Conservation (phyloP, 2,888 invertebrate species). For the Mamestra brassicae region DNA sequence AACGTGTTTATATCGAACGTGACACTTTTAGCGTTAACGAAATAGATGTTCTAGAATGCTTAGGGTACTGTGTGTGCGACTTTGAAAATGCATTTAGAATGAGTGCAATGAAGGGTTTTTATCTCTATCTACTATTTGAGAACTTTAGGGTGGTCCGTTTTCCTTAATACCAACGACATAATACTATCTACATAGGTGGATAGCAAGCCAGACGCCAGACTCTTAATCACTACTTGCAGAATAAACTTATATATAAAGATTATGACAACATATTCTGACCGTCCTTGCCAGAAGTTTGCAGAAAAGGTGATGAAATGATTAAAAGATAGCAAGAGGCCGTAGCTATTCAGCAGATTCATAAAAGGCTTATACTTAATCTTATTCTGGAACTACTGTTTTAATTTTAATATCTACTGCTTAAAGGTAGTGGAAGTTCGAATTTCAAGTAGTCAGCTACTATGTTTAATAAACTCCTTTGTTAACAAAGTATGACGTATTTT, state of each 20-base stretch:
- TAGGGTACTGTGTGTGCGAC: conserved; percentile 13
- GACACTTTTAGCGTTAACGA: conserved; percentile 62
- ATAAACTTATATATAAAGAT: background rate
- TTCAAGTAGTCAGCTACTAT: background rate
- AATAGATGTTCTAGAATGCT: conserved; percentile 46
- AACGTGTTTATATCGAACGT: conserved; percentile 67
- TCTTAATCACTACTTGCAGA: background rate
- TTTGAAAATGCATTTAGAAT: conserved; percentile 39
- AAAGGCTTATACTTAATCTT: background rate
- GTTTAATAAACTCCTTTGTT: conserved; percentile 19
- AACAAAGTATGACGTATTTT: conserved; percentile 38
- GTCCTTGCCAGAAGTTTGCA: background rate
- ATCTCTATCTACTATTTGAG: background rate
- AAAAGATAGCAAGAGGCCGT: background rate
- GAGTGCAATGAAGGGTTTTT: background rate
- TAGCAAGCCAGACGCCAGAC: background rate
- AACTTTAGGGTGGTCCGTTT: conserved; percentile 3
- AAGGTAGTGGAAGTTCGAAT: background rate
- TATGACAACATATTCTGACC: background rate
- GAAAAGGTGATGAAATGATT: background rate
- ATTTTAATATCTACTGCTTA: background rate
- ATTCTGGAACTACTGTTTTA: background rate
- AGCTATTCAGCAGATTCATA: background rate
- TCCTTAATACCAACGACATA: background rate
- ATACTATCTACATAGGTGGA: background rate